These are phyloP conservation scores for Clytia hemisphaerica DNA, from an alignment of 30 jellyfish, hydroid and myxozoan species.

Conservation along the genomic window DNA sequence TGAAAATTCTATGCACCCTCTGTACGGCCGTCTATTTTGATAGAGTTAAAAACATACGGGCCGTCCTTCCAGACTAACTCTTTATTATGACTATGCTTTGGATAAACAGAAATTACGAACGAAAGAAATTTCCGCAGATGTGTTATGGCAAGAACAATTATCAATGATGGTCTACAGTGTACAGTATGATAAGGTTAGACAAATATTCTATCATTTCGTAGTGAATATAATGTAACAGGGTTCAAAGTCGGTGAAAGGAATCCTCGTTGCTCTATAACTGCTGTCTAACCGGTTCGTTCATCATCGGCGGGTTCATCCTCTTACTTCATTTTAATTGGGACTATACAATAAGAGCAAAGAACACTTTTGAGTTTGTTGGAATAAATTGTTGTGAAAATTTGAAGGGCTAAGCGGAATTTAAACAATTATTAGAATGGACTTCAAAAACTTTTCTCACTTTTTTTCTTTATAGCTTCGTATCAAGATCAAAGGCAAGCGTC, in stretches of 20 bases:
- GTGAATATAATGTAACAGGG: constrained; percentile 87
- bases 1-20: too few relatives aligned
- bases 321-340: too few relatives aligned
- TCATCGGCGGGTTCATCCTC: background rate
- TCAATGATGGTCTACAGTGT: constrained; percentile 68
- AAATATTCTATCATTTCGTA: constrained; percentile 62
- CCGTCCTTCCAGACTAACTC: too few relatives aligned
- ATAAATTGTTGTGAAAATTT: too few relatives aligned
- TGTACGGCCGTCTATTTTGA: too few relatives aligned
- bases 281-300: background rate
- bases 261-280: background rate
- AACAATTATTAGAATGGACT: too few relatives aligned
- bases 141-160: constrained; percentile 90
- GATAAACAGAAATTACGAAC: constrained; percentile 78
- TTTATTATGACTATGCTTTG: too few relatives aligned
- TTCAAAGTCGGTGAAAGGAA: background rate
- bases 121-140: constrained; percentile 84
- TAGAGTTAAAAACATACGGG: too few relatives aligned
- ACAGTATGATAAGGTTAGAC: constrained; percentile 86
- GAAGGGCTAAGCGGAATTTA: too few relatives aligned
- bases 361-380: background rate
- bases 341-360: too few relatives aligned
- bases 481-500: constrained; percentile 81
- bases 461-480: constrained; percentile 51
- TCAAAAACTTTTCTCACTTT: too few relatives aligned